phyloP scores from a whole-genome alignment of 2,888 invertebrate genomes.

The Hemaris fuciformis region DNA sequence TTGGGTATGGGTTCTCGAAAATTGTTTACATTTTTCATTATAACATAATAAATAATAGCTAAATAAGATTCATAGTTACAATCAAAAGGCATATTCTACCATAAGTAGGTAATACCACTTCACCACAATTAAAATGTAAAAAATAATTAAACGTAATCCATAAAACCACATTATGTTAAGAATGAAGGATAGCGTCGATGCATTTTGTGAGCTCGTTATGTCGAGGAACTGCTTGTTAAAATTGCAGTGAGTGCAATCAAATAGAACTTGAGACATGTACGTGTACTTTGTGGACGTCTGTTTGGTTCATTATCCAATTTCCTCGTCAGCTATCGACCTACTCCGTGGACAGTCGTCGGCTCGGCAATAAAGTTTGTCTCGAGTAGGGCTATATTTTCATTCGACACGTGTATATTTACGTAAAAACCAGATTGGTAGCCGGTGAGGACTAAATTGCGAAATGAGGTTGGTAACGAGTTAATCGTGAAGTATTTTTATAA shows the following conservation, averaged over 20 bases:
- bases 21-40: background rate
- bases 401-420: conserved; percentile 8
- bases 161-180: background rate
- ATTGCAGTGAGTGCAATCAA: background rate
- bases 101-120: too few relatives aligned
- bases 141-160: background rate
- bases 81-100: too few relatives aligned
- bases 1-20: background rate
- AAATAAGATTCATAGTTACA: too few relatives aligned
- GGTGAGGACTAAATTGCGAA: conserved; percentile 13
- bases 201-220: background rate
- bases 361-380: conserved; percentile 12
- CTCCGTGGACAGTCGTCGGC: conserved; percentile 31
- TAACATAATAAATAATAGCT: too few relatives aligned
- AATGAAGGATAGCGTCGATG: background rate
- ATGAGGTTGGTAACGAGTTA: conserved; percentile 15
- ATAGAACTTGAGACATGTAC: background rate
- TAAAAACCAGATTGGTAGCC: background rate
- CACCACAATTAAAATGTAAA: too few relatives aligned
- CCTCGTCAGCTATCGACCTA: conserved; percentile 62
- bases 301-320: conserved; percentile 77
- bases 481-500: conserved; percentile 6
- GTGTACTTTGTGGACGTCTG: conserved; percentile 49
- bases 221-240: background rate
- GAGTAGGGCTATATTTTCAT: background rate